These are phyloP conservation scores for Chrysopilus asiliformis DNA, from an alignment of 2,888 invertebrate genomes.

Conservation along the genomic window DNA sequence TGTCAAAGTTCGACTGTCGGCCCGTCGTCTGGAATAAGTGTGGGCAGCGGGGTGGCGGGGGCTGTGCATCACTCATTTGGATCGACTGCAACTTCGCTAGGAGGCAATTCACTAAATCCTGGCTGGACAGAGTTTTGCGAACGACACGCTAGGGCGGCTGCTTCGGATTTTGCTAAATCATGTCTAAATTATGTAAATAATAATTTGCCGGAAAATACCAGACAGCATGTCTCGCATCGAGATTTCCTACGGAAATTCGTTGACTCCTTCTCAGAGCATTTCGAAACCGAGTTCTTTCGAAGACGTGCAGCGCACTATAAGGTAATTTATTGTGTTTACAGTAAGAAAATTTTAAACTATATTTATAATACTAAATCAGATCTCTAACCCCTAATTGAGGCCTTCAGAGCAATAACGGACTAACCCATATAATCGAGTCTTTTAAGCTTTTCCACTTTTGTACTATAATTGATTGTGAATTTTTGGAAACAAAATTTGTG, in stretches of 20 bases:
- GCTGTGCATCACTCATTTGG: slow-evolving; percentile 8
- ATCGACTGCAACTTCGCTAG: slow-evolving; percentile 4
- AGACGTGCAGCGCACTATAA: slow-evolving; percentile 40
- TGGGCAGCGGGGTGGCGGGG: slow-evolving; percentile 14
- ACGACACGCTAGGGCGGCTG: slow-evolving; percentile 71
- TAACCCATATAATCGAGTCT: too few relatives aligned
- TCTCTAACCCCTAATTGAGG: too few relatives aligned
- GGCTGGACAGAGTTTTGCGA: slow-evolving; percentile 78
- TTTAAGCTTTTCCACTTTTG: too few relatives aligned
- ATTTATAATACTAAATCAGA: too few relatives aligned
- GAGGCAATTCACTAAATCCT: slow-evolving; percentile 36
- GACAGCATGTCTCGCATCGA: slow-evolving; percentile 55
- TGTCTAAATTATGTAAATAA: slow-evolving; percentile 65
- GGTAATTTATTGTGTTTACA: too few relatives aligned
- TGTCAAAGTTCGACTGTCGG: slow-evolving; percentile 19
- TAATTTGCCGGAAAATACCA: slow-evolving; percentile 50
- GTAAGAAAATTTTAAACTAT: too few relatives aligned
- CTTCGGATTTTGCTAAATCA: slow-evolving; percentile 78
- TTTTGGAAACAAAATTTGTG: too few relatives aligned
- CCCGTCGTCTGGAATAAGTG: slow-evolving; percentile 21
- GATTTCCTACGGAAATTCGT: slow-evolving; percentile 72
- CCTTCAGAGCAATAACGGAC: too few relatives aligned
- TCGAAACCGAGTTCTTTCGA: slow-evolving; percentile 61
- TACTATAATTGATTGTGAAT: too few relatives aligned
- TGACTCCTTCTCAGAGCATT: slow-evolving; percentile 72